phyloP scores from a whole-genome alignment of 1,140 invertebrate species.

The Aricia agestis region DNA sequence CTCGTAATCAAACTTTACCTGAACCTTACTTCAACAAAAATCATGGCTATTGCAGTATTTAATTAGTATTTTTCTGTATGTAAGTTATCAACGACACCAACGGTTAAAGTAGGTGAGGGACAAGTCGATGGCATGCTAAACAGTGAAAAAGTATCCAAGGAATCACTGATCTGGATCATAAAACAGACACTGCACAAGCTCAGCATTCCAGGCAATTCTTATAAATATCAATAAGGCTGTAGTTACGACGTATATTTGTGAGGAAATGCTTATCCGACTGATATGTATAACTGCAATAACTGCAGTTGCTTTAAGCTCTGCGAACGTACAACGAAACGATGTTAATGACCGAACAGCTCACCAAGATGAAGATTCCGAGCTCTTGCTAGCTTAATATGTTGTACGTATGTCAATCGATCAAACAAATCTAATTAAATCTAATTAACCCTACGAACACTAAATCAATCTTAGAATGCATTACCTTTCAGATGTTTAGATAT shows the following conservation, averaged over 20 bases:
- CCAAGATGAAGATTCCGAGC: slow-evolving; percentile 20
- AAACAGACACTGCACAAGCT: not conserved
- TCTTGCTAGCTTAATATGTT: slow-evolving; percentile 45
- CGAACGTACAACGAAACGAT: not conserved
- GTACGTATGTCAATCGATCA: slow-evolving; percentile 37
- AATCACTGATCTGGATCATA: not conserved
- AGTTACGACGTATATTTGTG: not conserved
- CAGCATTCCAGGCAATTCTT: not conserved
- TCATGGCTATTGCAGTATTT: too few species aligned
- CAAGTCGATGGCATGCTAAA: not conserved
- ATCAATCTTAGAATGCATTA: not conserved
- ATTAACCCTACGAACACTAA: not conserved
- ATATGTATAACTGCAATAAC: not conserved
- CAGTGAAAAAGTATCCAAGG: not conserved
- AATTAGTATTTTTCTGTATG: too few species aligned
- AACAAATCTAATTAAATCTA: not conserved
- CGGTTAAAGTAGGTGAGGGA: not conserved
- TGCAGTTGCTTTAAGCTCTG: not conserved
- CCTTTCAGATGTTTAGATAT: slow-evolving; percentile 81
- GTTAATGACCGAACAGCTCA: not conserved
- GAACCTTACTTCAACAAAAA: too few species aligned
- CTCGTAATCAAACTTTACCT: too few species aligned
- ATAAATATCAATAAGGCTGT: not conserved
- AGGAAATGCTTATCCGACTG: not conserved
- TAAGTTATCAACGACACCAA: too few species aligned